Evolutionary conservation across 2,113 vertebrate genomes (phyloP), one percentile per base, ranked within the genome.

Genomic region (Hirundichthys speculiger): DNA sequence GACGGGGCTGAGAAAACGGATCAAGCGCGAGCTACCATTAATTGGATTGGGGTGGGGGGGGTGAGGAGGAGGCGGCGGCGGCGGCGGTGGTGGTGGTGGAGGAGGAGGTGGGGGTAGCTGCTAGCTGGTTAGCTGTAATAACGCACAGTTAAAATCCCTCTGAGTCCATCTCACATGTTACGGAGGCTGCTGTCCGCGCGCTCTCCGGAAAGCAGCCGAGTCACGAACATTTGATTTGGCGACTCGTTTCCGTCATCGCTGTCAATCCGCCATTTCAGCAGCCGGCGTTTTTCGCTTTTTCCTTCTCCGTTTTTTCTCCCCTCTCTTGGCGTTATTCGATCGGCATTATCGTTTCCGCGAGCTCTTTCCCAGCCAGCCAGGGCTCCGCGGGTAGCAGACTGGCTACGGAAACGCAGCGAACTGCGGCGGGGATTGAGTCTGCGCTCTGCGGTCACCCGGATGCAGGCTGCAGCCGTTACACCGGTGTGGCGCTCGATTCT

Each of bases 331-430:
- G 80, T 82, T 72, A 56, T 82, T 85, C 81, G 74, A 62, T 56
- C 54, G 64, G 70, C 58, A 82, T 77, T 46, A 24, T 38, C 61
- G 69, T 77, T 83, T 81, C 75, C 75, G 86, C 25, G 80, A 83
- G 72, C 65, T 3, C 27, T 8, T 3, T 27, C 27, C 27, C 27
- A 3, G 4, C 27, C 27, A 27, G 27, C 27, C 81, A 77, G 75
- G 64, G 57, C 81, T 81, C 88, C 86, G 85, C 89, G 84, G 83
- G 83, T 73, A 82, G 73, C 79, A 63, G 48, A 48, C 39, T 53
- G 72, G 82, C 87, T 90, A 90, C 90, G 91, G 91, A 93, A 93
- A 90, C 88, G 90, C 83, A 79, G 84, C 58, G 49, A 82, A 69
- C 84, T 66, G 83, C 78, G 75, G 88, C 83, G 71, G 52, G 52